Evolutionary conservation across 2,797 vertebrate species (phyloP), one percentile per base, ranked within the genome.

Genomic region (Choloepus didactylus): DNA sequence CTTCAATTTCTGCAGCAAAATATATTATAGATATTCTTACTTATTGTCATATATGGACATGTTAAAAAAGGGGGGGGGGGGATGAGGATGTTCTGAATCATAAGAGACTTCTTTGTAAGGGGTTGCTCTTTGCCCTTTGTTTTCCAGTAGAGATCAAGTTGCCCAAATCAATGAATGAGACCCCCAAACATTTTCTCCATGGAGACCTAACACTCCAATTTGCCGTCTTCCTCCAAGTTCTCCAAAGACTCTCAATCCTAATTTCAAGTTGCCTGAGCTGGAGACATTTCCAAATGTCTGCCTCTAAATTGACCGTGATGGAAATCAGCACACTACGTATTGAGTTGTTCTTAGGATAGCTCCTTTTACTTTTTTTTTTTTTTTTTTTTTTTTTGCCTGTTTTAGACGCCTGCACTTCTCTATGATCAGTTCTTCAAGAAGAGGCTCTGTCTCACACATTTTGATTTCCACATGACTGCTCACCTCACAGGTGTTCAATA

Each of bases 151-250:
- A 9, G 9, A 10, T 46, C 0, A 7, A 38, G 6, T 19, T 18
- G 31, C 49, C 1, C 11, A 44, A 18, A 0, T 67, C 31, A 29
- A 11, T n/a, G 29, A 23, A 56, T 31, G 31, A 9, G 6, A 5
- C 11, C 27, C 2, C 3, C 1, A 44, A 27, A 23, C 27, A 16
- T 21, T 41, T 72, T 54, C 21, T 44, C 69, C 38, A 3, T 25
- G 11, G 2, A 6, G 6, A 4, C 35, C 8, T 9, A 56, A 35
- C 6, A 7, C 4, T 1, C 35, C 4, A 5, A 0, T 10, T 8
- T 11, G 3, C 27, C 29, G 23, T 8, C 10, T 15, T 35, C 25
- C 31, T 21, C 14, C 2, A 10, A 49, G 25, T 9, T 11, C 38
- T 29, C 29, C 59, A 29, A 35, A 66, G 62, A 8, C 31, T 19